Evolutionary conservation across 2,113 vertebrate genomes (phyloP).

Genomic region (Eulemur rufifrons): DNA sequence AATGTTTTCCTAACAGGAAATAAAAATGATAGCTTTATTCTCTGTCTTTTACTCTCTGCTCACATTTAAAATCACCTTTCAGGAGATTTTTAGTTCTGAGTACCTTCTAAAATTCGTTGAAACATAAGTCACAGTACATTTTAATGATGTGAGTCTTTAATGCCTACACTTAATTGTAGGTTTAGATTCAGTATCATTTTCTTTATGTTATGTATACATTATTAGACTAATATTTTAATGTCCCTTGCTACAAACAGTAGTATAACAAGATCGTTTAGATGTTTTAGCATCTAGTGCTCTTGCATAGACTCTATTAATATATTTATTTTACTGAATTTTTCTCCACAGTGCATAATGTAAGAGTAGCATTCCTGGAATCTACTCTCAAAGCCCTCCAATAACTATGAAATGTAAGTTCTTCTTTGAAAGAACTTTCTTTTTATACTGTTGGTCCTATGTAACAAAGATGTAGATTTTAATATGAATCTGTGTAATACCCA

Average conservation of each 20-base stretch:
- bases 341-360: not conserved
- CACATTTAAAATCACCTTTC: conserved; percentile 1
- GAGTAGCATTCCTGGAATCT: not conserved
- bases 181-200: not conserved
- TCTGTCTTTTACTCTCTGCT: not conserved
- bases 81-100: conserved; percentile 21
- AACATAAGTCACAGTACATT: conserved; percentile 22
- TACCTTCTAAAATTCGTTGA: conserved; percentile 28
- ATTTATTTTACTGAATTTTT: not conserved
- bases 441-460: not conserved
- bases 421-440: not conserved
- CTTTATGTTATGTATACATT: not conserved
- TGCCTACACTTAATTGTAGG: not conserved
- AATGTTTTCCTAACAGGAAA: conserved; percentile 44
- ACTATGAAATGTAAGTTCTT: not conserved
- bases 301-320: not conserved
- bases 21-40: conserved; percentile 22
- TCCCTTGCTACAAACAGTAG: not conserved
- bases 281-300: not conserved
- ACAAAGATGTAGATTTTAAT: not conserved
- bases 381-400: not conserved
- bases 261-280: not conserved
- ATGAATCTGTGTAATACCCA: conserved; percentile 26
- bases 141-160: not conserved
- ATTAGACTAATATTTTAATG: not conserved